Base-by-base conservation (phyloP, 2,888 invertebrate species). In the Aphodius sticticus region DNA sequence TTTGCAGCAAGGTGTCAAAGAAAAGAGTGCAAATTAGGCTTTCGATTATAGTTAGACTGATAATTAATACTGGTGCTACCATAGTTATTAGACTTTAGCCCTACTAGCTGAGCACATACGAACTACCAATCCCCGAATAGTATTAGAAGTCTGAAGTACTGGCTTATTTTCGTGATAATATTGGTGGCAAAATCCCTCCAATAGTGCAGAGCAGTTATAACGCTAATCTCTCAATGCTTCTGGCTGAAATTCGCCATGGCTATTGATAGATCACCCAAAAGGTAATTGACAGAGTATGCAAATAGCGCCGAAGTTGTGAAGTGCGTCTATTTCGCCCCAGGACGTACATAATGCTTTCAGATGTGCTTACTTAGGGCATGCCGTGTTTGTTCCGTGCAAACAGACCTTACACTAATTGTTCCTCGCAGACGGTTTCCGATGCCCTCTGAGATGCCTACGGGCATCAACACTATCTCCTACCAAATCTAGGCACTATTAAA, bases 271-370 rank as follows among this genome's bases (percentile, higher is more conserved):
- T 76, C 14, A 26, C 76, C 53, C 26, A 69, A 53, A 53, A 53
- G 38, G 76, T 76, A 76, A 76, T 76, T 76, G 76, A 76, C 76
- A 69, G 69, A 69, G 76, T 76, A 76, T 76, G 76, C 53, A 76
- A 76, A 76, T 76, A 76, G 53, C 9, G 53, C 53, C 35, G 16
- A 69, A 38, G 15, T 76, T 36, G 37, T 36, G 69, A 76, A 76
- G 76, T 76, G 14, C 36, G 53, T 76, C 69, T 76, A 12, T 69
- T n/a, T 69, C 53, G 53, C 53, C 53, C 9, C 4, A 2, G 53
- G 76, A 16, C 26, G 2, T 26, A 76, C 12, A 26, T 16, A 69
- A 69, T n/a, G 38, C 53, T 69, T 69, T 76, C 35, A 76, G 69
- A 76, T 7, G 26, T 76, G 38, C 38, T 76, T 38, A 76, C 76